A percentile compares a stretch with the other conserved stretches of the same genome.
These are phyloP conservation scores for Drosophila azteca DNA, from an alignment of 1,140 invertebrate species.

Conservation along the genomic window DNA sequence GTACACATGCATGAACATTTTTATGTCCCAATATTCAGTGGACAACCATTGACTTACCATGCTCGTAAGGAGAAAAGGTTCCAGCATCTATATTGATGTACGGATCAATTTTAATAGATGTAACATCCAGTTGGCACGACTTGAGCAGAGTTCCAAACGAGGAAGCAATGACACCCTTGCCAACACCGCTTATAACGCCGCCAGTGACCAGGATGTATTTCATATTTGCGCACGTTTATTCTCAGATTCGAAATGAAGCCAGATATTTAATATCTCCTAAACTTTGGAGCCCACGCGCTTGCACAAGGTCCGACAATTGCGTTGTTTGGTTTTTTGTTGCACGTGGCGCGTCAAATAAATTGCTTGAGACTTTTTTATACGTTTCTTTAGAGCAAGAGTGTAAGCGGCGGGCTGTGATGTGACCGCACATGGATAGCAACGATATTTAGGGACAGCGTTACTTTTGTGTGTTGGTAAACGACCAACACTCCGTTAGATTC, in stretches of 20 bases:
- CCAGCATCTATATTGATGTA: slow-evolving; percentile 99
- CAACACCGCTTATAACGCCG: slow-evolving; percentile 98
- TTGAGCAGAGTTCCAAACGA: slow-evolving; percentile 98
- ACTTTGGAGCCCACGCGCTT: neutral
- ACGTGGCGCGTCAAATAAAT: slow-evolving; percentile 27
- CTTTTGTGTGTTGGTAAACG: slow-evolving; percentile 16
- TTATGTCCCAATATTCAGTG: neutral
- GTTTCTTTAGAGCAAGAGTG: slow-evolving; percentile 5
- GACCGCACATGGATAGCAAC: neutral
- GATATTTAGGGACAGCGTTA: too few relatives aligned
- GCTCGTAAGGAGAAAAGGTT: slow-evolving; percentile 99
- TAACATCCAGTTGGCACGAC: slow-evolving; percentile 95
- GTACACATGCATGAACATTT: neutral
- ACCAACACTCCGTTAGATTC: neutral
- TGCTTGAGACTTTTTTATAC: slow-evolving; percentile 4
- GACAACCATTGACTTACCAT: slow-evolving; percentile 88
- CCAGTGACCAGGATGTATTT: slow-evolving; percentile 98
- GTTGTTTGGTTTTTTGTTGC: slow-evolving; percentile 27
- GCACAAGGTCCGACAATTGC: slow-evolving; percentile 26
- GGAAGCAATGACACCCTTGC: slow-evolving; percentile 98
- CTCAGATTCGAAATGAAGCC: neutral
- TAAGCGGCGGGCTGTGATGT: slow-evolving; percentile 6
- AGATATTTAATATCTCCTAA: slow-evolving; percentile 2
- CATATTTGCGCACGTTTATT: slow-evolving; percentile 46
- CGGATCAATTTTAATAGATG: slow-evolving; percentile 99